Evolutionary conservation across 2,888 invertebrate species (phyloP), one percentile per base, ranked within the genome.

Genomic region (Drosophila quinaria): DNA sequence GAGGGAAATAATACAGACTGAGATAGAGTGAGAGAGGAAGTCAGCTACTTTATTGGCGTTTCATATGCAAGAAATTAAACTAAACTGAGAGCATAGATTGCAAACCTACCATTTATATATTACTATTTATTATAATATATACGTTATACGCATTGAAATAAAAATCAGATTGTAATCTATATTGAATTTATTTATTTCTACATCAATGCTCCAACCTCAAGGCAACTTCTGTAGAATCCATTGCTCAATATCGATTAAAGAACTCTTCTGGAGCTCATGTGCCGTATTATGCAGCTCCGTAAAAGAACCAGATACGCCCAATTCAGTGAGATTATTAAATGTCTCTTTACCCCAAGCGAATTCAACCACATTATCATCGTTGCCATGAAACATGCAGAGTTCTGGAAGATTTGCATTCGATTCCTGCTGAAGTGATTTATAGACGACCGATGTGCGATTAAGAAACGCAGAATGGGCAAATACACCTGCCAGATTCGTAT

Each of bases 401-500:
- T 92, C 90, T 0, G 92, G 92, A 1, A 88, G 61, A 0, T 15
- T 13, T 1, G 25, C 50, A 1, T 69, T 70, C 1, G 71, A 60
- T 4, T 56, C 56, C 33, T 75, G 66, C 70, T 87, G 84, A 8
- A 93, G 73, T 77, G 95, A 94, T 80, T 95, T 93, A 90, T 95
- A 97, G 1, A 97, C 95, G 19, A 93, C 83, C 0, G 97, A 97
- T 33, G 95, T 94, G 0, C 94, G 91, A 82, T 96, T 96, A 0
- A 97, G 93, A 89, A 97, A 97, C 6, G 96, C 95, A 13, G 97
- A 97, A 63, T 97, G 94, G 0, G 95, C 95, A 92, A 97, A 96
- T 2, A 95, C 94, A 1, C 96, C 97, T 15, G 95, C 97, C 10
- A 97, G 58, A 15, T 95, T 94, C 1, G 93, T 94, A n/a, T 94